Base-by-base conservation (phyloP, 2,888 invertebrate species). In the Frankliniella fusca region DNA sequence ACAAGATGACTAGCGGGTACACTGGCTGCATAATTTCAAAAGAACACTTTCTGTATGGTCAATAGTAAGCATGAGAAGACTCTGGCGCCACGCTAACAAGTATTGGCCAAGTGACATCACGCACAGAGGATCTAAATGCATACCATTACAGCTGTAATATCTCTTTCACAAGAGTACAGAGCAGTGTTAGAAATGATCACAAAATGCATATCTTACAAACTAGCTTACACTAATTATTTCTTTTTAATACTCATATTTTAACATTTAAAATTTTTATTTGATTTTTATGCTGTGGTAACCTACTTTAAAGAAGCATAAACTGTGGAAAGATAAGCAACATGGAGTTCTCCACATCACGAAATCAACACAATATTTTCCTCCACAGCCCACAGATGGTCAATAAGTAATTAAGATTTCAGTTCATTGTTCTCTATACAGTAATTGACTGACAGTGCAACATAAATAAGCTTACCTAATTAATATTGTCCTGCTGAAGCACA, bases 211-310 rank as follows among this genome's bases (percentile, higher is more conserved):
- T 23, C 70, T 76, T 76, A 76, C 10, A 27, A 23, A 23, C 27
- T 27, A 27, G 12, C 27, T 76, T 27, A 1, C 2, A 9, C 70
- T 76, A 76, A 23, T 76, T 76, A 76, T 76, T 76, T 76, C n/a
- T n/a, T 54, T 76, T 76, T 76, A 76, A 76, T 76, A 76, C 70
- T 76, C 27, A 27, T 76, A 76, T 76, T 76, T 76, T 76, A 76
- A 76, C 70, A 76, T 76, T 76, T 76, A 76, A 27, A 76, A 1
- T 76, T 76, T 76, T 76, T 76, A 76, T 76, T 76, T 76, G 70
- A 76, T 76, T 76, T 76, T 76, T 76, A 23, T 23, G 11, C 27
- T 76, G 70, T 76, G 70, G 70, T 76, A 76, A 76, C 70, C 23
- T 76, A 27, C 12, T 27, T 27, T 27, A 12, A 76, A 76, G 70